Evolutionary conservation across 2,888 invertebrate genomes (phyloP), one percentile per base, ranked within the genome.

Genomic region (Cyrtodaria siliqua): DNA sequence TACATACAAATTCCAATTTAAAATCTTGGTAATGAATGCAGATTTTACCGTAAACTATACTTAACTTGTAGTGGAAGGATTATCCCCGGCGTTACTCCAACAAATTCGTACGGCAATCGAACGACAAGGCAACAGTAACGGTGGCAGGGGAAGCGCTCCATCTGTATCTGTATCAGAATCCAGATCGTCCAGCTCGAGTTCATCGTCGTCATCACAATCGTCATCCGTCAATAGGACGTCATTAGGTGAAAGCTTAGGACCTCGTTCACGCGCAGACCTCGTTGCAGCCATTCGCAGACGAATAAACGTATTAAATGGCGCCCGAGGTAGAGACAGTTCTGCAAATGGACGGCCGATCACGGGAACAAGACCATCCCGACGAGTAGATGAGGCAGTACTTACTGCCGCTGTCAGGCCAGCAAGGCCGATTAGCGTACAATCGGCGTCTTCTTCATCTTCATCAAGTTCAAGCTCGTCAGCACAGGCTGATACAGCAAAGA

Each of bases 61-160:
- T 47, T 47, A 47, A 47, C 18, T 63, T 49, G 4, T 42, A 68
- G 68, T 33, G 27, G 52, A 27, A 38, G 61, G 53, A 14, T 38
- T 77, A n/a, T 59, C 77, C 4, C 77, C 77, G 0, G 77, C 71
- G n/a, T 52, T 72, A 1, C n/a, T 77, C 26, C 57, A 53, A 44
- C 77, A 77, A 49, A 68, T 77, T 4, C 67, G 71, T 2, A 23
- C 18, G 8, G 53, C 70, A 8, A 20, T 60, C 20, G 40, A 52
- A 8, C 44, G 66, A 4, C 56, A 42, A 42, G 40, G 26, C 2
- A 12, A 16, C n/a, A 27, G 53, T 24, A 38, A 26, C n/a, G 12
- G 52, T 24, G 40, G 33, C 9, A 12, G 27, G 24, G 33, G 33
- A 4, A 4, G 33, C 12, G 4, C 12, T 33, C 42, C 47, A 20